These are phyloP conservation scores for Scomber colias DNA, from an alignment of 2,113 vertebrate species.

Conservation along the genomic window DNA sequence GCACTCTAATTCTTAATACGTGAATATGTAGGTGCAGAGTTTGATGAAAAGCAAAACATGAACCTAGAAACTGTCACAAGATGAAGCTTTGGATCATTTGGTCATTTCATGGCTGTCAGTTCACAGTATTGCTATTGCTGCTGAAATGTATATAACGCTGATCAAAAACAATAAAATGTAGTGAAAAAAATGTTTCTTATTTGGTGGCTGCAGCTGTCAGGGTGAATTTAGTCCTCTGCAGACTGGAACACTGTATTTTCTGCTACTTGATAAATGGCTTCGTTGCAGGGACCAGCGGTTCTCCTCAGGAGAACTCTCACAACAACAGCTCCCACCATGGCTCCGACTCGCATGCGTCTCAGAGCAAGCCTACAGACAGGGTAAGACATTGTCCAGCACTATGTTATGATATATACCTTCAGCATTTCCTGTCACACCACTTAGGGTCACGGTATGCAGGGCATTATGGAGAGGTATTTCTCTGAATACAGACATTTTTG, in stretches of 20 bases:
- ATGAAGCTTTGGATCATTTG: background rate
- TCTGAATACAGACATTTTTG: background rate
- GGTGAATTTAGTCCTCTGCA: background rate
- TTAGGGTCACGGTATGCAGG: background rate
- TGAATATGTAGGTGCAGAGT: background rate
- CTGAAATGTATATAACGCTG: background rate
- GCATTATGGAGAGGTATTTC: background rate
- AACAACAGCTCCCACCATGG: constrained; percentile 97
- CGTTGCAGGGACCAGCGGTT: constrained; percentile 94
- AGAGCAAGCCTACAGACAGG: constrained; percentile 94
- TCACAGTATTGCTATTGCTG: background rate
- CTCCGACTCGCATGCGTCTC: constrained; percentile 93
- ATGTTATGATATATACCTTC: constrained; percentile 27
- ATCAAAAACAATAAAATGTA: background rate
- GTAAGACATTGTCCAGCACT: constrained; percentile 84
- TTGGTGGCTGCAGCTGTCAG: background rate
- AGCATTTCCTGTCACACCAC: constrained; percentile 13
- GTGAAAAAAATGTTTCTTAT: background rate
- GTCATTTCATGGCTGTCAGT: background rate
- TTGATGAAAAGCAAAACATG: background rate
- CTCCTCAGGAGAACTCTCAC: constrained; percentile 98
- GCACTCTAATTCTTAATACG: background rate
- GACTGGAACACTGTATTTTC: background rate
- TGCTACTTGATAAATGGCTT: constrained; percentile 34
- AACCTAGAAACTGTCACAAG: background rate